Evolutionary conservation across 2,888 invertebrate species (phyloP).

Genomic region (Cremastinae sp.): DNA sequence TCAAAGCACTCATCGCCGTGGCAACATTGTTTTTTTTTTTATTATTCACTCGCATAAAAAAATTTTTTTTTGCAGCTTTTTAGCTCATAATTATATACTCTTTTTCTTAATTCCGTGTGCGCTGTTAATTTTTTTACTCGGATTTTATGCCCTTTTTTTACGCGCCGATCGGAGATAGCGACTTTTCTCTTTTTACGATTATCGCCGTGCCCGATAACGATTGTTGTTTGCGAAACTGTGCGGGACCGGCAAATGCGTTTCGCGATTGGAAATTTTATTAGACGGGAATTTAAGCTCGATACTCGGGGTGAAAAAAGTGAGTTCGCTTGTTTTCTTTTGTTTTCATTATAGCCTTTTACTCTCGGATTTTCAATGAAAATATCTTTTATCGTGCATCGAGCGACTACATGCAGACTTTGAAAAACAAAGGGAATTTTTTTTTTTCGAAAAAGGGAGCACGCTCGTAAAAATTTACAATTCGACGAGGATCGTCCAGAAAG

Average conservation of each 20-base stretch:
- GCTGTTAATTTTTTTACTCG: constrained; percentile 39
- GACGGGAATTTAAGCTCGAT: constrained; percentile 10
- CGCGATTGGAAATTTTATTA: constrained; percentile 38
- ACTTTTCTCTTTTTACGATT: constrained; percentile 34
- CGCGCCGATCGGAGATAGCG: constrained; percentile 14
- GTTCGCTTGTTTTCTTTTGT: neutral
- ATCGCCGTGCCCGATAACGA: constrained; percentile 15
- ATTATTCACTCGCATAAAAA: constrained; percentile 6
- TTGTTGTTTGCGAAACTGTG: constrained; percentile 17
- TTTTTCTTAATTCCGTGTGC: constrained; percentile 15
- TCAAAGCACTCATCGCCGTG: neutral
- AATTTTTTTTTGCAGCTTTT: constrained; percentile 2
- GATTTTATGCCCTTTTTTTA: constrained; percentile 13
- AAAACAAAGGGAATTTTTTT: no score
- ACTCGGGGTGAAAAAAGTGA: no score
- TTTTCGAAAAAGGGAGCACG: no score
- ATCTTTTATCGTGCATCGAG: no score
- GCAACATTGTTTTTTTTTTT: constrained; percentile 9
- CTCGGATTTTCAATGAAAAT: neutral
- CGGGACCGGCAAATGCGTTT: constrained; percentile 1
- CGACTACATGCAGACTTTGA: no score
- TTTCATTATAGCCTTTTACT: neutral
- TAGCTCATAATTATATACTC: neutral
- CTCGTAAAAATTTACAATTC: constrained; percentile 2
- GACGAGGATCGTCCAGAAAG: neutral